Percentiles rank a stretch among this genome's conserved stretches.
phyloP scores from a whole-genome alignment of 2,113 vertebrate genomes.

The Heteronetta atricapilla region DNA sequence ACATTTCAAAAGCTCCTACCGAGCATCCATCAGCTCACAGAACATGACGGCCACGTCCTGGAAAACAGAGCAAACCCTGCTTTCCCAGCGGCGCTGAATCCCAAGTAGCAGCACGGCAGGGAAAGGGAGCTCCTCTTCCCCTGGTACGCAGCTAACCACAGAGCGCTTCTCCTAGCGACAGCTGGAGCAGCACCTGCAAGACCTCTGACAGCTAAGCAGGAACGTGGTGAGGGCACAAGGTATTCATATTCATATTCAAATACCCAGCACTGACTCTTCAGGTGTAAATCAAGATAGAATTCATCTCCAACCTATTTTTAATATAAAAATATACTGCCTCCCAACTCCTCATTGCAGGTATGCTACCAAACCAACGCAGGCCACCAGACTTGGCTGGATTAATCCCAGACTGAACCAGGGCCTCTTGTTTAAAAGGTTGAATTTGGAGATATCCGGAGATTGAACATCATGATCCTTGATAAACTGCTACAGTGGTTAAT shows the following conservation, averaged over 20 bases:
- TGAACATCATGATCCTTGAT: slow-evolving; percentile 10
- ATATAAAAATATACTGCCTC: neutral
- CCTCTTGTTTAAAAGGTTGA: neutral
- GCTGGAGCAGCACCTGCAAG: neutral
- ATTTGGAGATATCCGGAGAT: neutral
- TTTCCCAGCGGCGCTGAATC: neutral
- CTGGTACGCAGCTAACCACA: neutral
- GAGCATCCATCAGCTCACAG: neutral
- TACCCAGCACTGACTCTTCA: neutral
- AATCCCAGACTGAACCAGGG: neutral
- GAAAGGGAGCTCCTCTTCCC: neutral
- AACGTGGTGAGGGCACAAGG: neutral
- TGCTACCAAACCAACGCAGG: neutral
- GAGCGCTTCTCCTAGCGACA: neutral
- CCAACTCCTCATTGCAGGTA: neutral
- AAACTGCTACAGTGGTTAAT: slow-evolving; percentile 34
- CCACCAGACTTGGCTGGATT: neutral
- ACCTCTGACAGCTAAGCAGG: neutral
- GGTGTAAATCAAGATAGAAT: neutral
- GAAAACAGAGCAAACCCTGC: neutral
- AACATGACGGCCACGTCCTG: neutral
- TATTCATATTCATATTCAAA: neutral
- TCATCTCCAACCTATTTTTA: neutral
- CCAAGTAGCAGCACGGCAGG: neutral
- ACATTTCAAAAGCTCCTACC: neutral